phyloP scores from a whole-genome alignment of 2,888 invertebrate species.

The Acleris emargana region DNA sequence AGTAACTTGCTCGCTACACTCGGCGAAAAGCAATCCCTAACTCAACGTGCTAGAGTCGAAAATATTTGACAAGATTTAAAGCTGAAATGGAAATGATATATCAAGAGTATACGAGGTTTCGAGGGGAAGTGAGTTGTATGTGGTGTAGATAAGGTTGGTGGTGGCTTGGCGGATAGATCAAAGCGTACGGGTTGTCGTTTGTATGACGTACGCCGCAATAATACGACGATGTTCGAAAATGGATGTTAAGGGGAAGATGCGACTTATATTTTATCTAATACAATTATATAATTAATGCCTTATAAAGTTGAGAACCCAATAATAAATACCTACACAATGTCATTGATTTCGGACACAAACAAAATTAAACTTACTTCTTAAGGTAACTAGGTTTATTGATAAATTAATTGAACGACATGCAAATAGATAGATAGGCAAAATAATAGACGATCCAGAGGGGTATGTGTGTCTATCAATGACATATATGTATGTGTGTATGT shows the following conservation, averaged over 20 bases:
- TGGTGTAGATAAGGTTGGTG: slow-evolving; percentile 46
- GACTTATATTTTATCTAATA: not conserved
- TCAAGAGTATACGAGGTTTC: slow-evolving; percentile 47
- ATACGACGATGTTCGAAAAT: slow-evolving; percentile 68
- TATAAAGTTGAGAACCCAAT: too few species aligned
- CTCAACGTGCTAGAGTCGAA: slow-evolving; percentile 42
- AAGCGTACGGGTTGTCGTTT: slow-evolving; percentile 62
- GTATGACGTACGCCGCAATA: slow-evolving; percentile 73
- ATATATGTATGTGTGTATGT: too few species aligned
- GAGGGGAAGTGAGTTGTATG: slow-evolving; percentile 54
- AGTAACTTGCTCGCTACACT: slow-evolving; percentile 39
- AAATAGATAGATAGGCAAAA: too few species aligned
- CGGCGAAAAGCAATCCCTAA: slow-evolving; percentile 46
- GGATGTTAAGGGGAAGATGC: slow-evolving; percentile 60
- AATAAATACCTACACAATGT: too few species aligned
- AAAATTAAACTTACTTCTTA: too few species aligned
- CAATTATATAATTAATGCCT: too few species aligned
- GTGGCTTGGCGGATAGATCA: slow-evolving; percentile 60
- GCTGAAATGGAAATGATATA: slow-evolving; percentile 57
- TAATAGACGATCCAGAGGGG: too few species aligned
- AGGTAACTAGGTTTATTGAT: too few species aligned
- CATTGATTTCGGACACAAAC: too few species aligned
- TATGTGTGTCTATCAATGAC: too few species aligned
- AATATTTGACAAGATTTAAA: slow-evolving; percentile 21
- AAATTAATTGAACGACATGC: too few species aligned